These are phyloP conservation scores for Amazona guildingii DNA, from an alignment of 2,113 vertebrate species.

Conservation along the genomic window DNA sequence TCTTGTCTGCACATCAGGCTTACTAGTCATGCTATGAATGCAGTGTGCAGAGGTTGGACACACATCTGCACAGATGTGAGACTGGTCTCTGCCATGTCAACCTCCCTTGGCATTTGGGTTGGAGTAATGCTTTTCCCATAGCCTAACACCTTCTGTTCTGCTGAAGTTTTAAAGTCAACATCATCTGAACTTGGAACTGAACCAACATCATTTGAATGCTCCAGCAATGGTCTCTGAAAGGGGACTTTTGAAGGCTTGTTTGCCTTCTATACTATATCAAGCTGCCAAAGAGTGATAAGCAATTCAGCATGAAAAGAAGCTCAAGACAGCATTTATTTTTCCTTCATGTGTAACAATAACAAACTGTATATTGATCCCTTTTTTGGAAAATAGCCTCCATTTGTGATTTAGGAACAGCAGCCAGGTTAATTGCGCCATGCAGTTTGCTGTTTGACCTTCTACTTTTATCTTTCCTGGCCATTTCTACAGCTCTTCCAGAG, in stretches of 20 bases:
- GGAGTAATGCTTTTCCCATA: neutral
- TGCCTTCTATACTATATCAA: neutral
- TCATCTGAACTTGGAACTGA: neutral
- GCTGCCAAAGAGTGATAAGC: constrained; percentile 59
- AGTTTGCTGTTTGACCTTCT: constrained; percentile 33
- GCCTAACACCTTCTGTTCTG: neutral
- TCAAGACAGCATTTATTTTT: constrained; percentile 27
- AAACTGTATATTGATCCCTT: neutral
- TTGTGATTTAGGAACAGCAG: neutral
- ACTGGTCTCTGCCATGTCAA: neutral
- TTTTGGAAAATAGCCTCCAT: neutral
- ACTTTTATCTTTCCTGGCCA: neutral
- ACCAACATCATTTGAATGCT: neutral
- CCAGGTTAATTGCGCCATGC: neutral
- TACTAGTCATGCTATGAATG: rapidly evolving
- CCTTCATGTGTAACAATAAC: neutral
- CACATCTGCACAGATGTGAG: neutral
- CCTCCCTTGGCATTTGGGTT: neutral
- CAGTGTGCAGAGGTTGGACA: neutral
- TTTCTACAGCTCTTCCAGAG: neutral
- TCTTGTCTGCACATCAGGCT: neutral
- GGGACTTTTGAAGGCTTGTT: neutral
- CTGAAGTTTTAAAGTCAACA: neutral
- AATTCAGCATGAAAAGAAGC: constrained; percentile 7
- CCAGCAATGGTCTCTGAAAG: neutral